Evolutionary conservation across 2,113 vertebrate species (phyloP).

Genomic region (Nothobranchius furzeri): DNA sequence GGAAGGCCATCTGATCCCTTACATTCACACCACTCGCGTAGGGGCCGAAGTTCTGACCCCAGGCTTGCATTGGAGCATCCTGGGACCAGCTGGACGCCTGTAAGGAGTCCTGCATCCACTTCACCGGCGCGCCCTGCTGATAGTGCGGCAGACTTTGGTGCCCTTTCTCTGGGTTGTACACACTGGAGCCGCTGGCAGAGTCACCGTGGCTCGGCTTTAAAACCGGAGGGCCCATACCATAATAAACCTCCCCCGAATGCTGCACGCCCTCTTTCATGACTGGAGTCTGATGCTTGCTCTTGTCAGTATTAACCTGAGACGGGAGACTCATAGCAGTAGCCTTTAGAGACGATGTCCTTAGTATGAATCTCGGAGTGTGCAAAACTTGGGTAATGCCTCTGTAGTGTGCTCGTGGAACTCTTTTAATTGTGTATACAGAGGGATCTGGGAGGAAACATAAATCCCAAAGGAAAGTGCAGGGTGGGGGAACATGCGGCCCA

Average conservation of each 20-base stretch:
- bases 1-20: conserved; percentile 77
- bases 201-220: conserved; percentile 79
- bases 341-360: conserved; percentile 11
- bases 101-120: conserved; percentile 79
- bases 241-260: conserved; percentile 84
- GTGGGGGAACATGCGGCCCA: conserved; percentile 50
- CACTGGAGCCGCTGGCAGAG: conserved; percentile 75
- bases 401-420: conserved; percentile 40
- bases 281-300: conserved; percentile 82
- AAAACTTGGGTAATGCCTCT: conserved; percentile 31
- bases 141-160: conserved; percentile 84
- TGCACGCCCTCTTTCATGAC: conserved; percentile 86
- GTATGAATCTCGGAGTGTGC: conserved; percentile 27
- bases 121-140: conserved; percentile 82
- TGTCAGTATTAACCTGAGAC: conserved; percentile 87
- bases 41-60: conserved; percentile 83
- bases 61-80: conserved; percentile 72
- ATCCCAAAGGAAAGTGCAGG: conserved; percentile 68
- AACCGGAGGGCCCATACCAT: conserved; percentile 79
- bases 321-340: conserved; percentile 91
- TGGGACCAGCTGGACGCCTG: conserved; percentile 85
- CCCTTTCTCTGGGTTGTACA: conserved; percentile 86
- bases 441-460: conserved; percentile 64
- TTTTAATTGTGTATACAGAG: conserved; percentile 53
- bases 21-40: conserved; percentile 81